Conservation (phyloP, 1,140 invertebrate species). For the Trachymyrmex cornetzi region DNA sequence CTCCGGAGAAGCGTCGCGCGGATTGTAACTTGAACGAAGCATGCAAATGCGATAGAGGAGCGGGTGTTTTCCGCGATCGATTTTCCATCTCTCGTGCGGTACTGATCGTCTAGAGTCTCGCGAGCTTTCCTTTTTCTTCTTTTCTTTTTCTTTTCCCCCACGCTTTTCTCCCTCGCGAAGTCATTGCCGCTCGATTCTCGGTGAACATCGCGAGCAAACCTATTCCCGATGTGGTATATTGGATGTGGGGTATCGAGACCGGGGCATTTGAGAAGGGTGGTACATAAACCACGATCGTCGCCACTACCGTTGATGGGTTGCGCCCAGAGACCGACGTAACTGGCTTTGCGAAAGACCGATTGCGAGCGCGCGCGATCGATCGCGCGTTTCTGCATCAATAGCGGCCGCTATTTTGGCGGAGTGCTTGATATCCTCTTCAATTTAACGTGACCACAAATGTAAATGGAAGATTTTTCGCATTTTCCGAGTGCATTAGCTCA, state of each 20-base stretch:
- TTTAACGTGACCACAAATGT: not conserved
- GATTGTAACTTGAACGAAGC: not conserved
- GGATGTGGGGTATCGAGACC: conserved; percentile 29
- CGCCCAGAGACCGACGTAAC: conserved; percentile 47
- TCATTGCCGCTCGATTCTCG: conserved; percentile 50
- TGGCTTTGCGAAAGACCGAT: conserved; percentile 49
- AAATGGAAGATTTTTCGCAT: conserved; percentile 26
- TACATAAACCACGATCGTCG: conserved; percentile 61
- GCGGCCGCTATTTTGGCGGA: conserved; percentile 28
- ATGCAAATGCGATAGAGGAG: not conserved
- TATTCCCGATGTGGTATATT: conserved; percentile 43
- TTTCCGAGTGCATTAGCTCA: not conserved
- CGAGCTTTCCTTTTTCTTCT: not conserved
- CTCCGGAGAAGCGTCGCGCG: not conserved
- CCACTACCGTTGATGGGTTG: conserved; percentile 47
- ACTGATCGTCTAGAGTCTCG: conserved; percentile 26
- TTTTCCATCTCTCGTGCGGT: conserved; percentile 39
- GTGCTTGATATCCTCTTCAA: conserved; percentile 46
- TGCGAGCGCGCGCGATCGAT: conserved; percentile 25
- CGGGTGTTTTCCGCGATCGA: conserved; percentile 4
- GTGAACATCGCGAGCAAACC: conserved; percentile 31
- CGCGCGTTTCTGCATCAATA: conserved; percentile 14
- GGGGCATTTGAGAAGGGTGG: conserved; percentile 22
- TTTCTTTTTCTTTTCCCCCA: not conserved
- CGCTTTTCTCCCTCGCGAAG: not conserved